Conservation (phyloP, 2,888 invertebrate genomes). For the Perithous albicinctus region DNA sequence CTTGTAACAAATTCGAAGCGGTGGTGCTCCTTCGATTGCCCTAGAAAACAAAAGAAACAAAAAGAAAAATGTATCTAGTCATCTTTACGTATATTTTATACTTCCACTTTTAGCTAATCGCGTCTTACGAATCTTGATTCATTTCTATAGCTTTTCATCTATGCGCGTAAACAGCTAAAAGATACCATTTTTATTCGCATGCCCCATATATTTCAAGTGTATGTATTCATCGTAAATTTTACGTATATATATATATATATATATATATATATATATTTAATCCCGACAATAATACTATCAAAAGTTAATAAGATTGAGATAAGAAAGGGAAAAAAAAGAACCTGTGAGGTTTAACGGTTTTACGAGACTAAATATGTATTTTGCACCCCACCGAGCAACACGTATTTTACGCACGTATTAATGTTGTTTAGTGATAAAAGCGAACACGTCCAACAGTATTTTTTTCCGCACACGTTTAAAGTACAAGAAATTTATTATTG, state of each 20-base stretch:
- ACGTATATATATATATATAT: constrained; percentile 41
- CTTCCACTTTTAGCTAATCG: constrained; percentile 38
- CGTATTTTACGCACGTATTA: constrained; percentile 17
- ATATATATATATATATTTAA: no score
- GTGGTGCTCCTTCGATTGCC: no score
- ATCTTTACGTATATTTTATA: constrained; percentile 54
- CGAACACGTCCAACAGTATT: constrained; percentile 52
- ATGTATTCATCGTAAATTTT: constrained; percentile 25
- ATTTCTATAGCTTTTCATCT: constrained; percentile 32
- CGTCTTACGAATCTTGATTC: constrained; percentile 5
- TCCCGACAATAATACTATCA: constrained; percentile 63
- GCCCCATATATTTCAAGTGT: constrained; percentile 9
- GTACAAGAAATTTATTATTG: constrained; percentile 5
- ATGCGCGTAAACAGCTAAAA: not conserved
- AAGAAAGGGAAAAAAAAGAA: not conserved
- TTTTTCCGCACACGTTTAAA: constrained; percentile 47
- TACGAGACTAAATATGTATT: constrained; percentile 11
- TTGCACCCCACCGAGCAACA: no score
- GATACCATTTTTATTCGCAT: constrained; percentile 48
- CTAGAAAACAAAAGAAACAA: no score
- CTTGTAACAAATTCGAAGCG: constrained; percentile 4
- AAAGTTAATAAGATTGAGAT: constrained; percentile 9
- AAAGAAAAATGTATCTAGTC: constrained; percentile 53
- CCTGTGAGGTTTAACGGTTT: not conserved
- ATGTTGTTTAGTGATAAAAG: constrained; percentile 10